Evolutionary conservation across 2,113 vertebrate genomes (phyloP), one percentile per base, ranked within the genome.

Genomic region (Ictidomys tridecemlineatus): DNA sequence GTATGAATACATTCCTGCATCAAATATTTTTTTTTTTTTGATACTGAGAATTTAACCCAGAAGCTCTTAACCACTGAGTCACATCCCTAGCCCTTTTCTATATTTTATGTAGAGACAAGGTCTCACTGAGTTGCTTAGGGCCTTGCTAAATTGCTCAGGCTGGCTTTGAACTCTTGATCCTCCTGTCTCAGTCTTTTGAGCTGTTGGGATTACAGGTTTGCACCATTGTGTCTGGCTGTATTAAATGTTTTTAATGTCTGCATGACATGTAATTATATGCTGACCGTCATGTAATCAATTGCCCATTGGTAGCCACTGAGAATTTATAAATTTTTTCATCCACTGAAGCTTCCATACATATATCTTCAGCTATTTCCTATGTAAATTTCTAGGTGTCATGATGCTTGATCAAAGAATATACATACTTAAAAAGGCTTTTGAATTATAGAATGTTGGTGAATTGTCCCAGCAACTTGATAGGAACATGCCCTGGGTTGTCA

Each of bases 371-470:
- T 84, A 4, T 95, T 96, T 89, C 20, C 32, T 84, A 91, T 85
- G n/a, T 77, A 86, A 65, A 89, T 80, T 73, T 86, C 51, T 94
- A 63, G 73, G 45, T 53, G 7, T 83, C 20, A 42, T 89, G 92
- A 34, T 91, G 1, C 45, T 89, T 95, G 70, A 48, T 89, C 48
- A 92, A 70, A 74, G 79, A 92, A 86, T 93, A 95, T 88, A 39
- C 51, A 85, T 96, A 91, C 85, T 96, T 96, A 90, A 95, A 45
- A 95, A 92, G 65, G 61, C 61, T 94, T 86, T 94, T 91, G 63
- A 94, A 93, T 96, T 97, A 86, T 87, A 94, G 48, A 93, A 84
- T 96, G 88, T 79, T 67, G 82, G 82, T 74, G 74, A 94, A 92
- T 94, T 92, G 58, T 93, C 56, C 87, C 89, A 72, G 95, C 67